Base-by-base conservation (phyloP, 2,888 invertebrate species). In the Sminthurinus aureus region DNA sequence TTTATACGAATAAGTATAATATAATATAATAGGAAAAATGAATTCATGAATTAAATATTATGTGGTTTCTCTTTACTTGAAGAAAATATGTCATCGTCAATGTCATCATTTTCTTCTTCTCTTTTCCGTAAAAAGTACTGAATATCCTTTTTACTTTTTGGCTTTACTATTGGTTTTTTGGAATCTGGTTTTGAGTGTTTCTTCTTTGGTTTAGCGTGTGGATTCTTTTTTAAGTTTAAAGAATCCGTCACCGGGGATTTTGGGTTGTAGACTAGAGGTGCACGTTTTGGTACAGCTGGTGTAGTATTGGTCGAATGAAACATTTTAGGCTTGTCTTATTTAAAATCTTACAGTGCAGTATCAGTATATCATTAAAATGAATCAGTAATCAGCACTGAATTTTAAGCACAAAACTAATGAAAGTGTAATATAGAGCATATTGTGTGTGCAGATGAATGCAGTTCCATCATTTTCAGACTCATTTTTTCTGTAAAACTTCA, bases 51-150 rank as follows among this genome's bases (percentile, higher is more conserved):
- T 22, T 1, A 2, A 24, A 20, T 20, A n/a, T n/a, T n/a, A n/a
- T n/a, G n/a, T 20, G 9, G 18, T n/a, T 69, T 12, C 12, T 8
- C n/a, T 12, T 69, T n/a, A 22, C 69, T 69, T n/a, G 20, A 22
- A 4, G 11, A 3, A 69, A 69, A 20, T 69, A 22, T 58, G 0
- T 51, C 67, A 26, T 66, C 79, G 8, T 22, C 67, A 6, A 67
- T 67, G 2, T 66, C 64, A 18, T 79, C 79, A 67, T 67, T 67
- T 9, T 66, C 79, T 67, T 79, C 18, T 67, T 79, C 79, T 18
- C 24, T 67, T 79, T 79, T 66, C 18, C 79, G 26, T 6, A 79
- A 20, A n/a, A 67, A 79, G 20, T 24, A 24, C 15, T 38, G 13
- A n/a, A 58, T 15, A 18, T 66, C 79, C 20, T 24, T 38, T 24